phyloP scores from a whole-genome alignment of 1,140 invertebrate species.

The Belonocnema kinseyi region DNA sequence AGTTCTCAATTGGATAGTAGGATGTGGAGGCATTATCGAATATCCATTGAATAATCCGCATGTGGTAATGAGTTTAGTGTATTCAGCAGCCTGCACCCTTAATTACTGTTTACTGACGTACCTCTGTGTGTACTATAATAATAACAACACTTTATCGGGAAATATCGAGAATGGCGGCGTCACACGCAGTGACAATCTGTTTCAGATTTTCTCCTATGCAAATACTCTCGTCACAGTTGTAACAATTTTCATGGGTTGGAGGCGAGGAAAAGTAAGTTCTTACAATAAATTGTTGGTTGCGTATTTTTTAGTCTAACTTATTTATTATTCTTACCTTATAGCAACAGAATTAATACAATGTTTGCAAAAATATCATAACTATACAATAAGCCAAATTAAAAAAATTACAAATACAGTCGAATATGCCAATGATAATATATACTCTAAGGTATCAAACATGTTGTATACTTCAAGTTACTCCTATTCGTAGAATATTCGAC shows the following conservation, averaged over 20 bases:
- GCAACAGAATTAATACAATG: too few relatives aligned
- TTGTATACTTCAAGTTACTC: too few relatives aligned
- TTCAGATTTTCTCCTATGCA: neutral
- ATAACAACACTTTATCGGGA: neutral
- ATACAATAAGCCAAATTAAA: too few relatives aligned
- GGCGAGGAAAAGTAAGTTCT: slow-evolving; percentile 36
- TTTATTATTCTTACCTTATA: too few relatives aligned
- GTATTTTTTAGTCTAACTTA: too few relatives aligned
- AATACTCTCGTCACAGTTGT: neutral
- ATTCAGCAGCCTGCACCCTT: neutral
- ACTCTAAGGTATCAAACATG: too few relatives aligned
- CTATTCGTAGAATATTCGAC: too few relatives aligned
- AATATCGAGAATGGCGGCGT: neutral
- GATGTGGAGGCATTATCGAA: slow-evolving; percentile 37
- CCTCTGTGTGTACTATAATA: neutral
- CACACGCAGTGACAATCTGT: neutral
- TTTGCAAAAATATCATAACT: too few relatives aligned
- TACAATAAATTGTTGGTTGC: neutral
- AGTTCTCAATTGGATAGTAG: slow-evolving; percentile 37
- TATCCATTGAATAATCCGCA: slow-evolving; percentile 34
- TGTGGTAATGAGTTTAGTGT: slow-evolving; percentile 27
- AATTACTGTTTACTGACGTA: slow-evolving; percentile 16
- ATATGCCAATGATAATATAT: too few relatives aligned
- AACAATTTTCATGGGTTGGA: slow-evolving; percentile 21
- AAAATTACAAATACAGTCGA: too few relatives aligned